A percentile compares a stretch with the other conserved stretches of the same genome.
Conservation (phyloP, 2,888 invertebrate genomes). For the Onchidella celtica region DNA sequence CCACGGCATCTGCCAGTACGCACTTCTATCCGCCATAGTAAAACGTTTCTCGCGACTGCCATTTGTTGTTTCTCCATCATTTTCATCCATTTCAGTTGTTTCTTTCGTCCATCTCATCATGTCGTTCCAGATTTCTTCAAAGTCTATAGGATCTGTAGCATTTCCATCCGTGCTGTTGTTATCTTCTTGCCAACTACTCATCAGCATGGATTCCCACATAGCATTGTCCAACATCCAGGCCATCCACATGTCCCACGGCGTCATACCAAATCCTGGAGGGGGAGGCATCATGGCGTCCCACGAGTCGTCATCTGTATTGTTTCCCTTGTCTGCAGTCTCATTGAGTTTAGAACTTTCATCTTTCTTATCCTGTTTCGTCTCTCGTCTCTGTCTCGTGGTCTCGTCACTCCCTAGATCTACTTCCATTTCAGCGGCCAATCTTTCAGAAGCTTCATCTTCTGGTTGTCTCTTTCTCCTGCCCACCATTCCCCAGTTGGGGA, state of each 20-base stretch:
- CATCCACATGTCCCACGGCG: constrained; percentile 39
- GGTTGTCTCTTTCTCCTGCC: constrained; percentile 22
- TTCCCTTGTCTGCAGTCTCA: background rate
- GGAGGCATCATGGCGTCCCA: constrained; percentile 10
- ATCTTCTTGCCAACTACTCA: background rate
- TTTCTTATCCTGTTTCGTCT: background rate
- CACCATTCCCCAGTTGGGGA: constrained; percentile 30
- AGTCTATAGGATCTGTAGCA: background rate
- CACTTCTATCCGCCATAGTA: background rate
- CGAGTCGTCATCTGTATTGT: background rate
- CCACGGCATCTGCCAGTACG: background rate
- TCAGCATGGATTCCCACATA: constrained; percentile 18
- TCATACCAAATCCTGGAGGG: constrained; percentile 9
- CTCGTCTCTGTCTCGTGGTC: background rate
- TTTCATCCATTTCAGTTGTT: background rate
- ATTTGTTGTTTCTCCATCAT: background rate
- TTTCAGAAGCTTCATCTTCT: background rate
- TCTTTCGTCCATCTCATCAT: background rate
- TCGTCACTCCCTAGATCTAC: background rate
- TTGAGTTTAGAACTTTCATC: background rate
- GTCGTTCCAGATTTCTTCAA: background rate
- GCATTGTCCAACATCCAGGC: constrained; percentile 28
- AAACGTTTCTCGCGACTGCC: constrained; percentile 21
- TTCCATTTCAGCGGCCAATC: background rate
- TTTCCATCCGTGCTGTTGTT: background rate